Evolutionary conservation across 1,140 invertebrate species (phyloP).

Genomic region (Drosophila orena): DNA sequence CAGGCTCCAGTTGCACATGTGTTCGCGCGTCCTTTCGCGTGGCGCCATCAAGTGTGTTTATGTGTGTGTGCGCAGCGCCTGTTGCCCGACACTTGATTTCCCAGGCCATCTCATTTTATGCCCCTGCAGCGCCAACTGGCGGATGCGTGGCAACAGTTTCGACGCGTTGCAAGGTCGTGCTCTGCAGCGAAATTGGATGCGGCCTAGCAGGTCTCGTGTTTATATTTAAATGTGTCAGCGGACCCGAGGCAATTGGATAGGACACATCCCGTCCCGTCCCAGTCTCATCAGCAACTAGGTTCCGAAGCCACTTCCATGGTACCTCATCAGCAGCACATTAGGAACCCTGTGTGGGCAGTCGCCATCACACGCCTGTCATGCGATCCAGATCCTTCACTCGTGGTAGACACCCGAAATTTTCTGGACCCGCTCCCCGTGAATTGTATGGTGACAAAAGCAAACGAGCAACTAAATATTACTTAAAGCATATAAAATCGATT

Average conservation of each 20-base stretch:
- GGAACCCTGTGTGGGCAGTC: constrained; percentile 55
- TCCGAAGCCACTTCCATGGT: background rate
- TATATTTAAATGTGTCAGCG: constrained; percentile 79
- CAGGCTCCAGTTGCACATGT: constrained; percentile 34
- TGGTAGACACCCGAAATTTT: constrained; percentile 2
- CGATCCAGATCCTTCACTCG: constrained; percentile 27
- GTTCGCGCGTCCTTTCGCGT: constrained; percentile 42
- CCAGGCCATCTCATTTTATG: constrained; percentile 74
- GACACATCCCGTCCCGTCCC: constrained; percentile 60
- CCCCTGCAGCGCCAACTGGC: constrained; percentile 76
- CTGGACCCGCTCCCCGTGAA: constrained; percentile 49
- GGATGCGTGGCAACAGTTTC: constrained; percentile 56
- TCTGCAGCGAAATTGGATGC: constrained; percentile 63
- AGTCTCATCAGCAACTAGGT: constrained; percentile 9
- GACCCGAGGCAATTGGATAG: constrained; percentile 59
- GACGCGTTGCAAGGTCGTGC: constrained; percentile 63
- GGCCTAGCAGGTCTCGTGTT: constrained; percentile 55
- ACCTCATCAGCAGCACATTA: constrained; percentile 60
- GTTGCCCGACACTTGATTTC: constrained; percentile 74
- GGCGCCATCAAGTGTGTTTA: constrained; percentile 66
- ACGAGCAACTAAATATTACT: constrained; percentile 65
- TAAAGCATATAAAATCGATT: constrained; percentile 62
- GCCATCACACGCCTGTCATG: constrained; percentile 65
- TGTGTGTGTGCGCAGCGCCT: constrained; percentile 26
- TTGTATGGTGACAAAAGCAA: constrained; percentile 31